Conservation (phyloP, 2,888 invertebrate genomes). For the Myathropa florea region DNA sequence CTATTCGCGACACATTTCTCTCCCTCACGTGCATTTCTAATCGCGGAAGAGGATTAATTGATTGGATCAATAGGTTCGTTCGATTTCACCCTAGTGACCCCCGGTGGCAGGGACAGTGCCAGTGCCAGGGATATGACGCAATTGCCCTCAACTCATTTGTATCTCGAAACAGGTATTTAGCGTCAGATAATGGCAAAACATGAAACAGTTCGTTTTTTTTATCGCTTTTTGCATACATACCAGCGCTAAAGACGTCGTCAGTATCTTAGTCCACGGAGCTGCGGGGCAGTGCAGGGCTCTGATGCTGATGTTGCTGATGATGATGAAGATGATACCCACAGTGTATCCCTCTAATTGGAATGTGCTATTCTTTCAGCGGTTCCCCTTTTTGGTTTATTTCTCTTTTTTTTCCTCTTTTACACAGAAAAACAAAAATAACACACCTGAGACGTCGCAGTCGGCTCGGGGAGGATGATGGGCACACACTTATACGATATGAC, state of each 20-base stretch:
- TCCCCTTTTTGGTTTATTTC: constrained; percentile 40
- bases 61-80: not conserved
- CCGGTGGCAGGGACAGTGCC: not conserved
- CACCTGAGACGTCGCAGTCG: constrained; percentile 36
- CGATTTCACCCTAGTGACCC: constrained; percentile 11
- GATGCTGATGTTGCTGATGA: constrained; percentile 16
- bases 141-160: constrained; percentile 2
- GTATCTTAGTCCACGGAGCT: not conserved
- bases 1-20: constrained; percentile 36
- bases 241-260: constrained; percentile 17
- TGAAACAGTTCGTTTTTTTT: not conserved
- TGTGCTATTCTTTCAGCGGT: constrained; percentile 63
- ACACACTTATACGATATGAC: constrained; percentile 40
- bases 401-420: constrained; percentile 7
- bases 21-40: not conserved
- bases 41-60: not conserved
- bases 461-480: constrained; percentile 34
- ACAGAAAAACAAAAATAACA: constrained; percentile 9
- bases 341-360: constrained; percentile 65
- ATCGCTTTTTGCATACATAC: constrained; percentile 23
- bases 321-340: constrained; percentile 47
- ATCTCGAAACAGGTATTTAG: constrained; percentile 21
- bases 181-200: constrained; percentile 16
- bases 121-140: not conserved
- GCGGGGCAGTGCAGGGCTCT: not conserved